These are phyloP conservation scores for Siniperca obscura DNA, from an alignment of 2,797 vertebrate genomes.

Conservation along the genomic window DNA sequence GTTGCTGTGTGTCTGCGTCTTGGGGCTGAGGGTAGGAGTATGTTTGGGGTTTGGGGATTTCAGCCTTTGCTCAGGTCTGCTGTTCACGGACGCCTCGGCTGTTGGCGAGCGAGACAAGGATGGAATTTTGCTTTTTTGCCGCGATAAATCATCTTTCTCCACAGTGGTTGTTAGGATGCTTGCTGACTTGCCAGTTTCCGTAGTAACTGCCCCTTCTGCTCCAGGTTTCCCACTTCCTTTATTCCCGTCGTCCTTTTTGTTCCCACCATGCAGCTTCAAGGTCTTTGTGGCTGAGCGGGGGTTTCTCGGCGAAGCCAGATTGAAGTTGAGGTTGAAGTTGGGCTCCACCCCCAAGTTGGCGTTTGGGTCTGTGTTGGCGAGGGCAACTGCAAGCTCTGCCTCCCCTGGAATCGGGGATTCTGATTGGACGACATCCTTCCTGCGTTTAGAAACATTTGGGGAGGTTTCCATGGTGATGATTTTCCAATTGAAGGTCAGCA, in stretches of 20 bases:
- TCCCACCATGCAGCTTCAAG: constrained; percentile 20
- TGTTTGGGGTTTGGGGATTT: constrained; percentile 48
- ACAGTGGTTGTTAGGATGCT: background rate
- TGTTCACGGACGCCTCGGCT: background rate
- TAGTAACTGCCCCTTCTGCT: background rate
- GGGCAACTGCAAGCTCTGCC: background rate
- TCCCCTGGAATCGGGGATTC: constrained; percentile 13
- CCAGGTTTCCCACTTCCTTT: constrained; percentile 35
- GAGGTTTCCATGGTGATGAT: constrained; percentile 57
- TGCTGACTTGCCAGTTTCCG: constrained; percentile 9
- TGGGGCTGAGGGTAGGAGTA: background rate
- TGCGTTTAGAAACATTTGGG: constrained; percentile 3
- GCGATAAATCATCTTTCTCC: constrained; percentile 26
- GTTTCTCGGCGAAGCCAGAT: constrained; percentile 30
- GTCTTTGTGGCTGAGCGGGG: background rate
- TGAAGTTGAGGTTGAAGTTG: constrained; percentile 72
- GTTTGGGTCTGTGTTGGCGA: constrained; percentile 8
- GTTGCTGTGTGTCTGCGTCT: background rate
- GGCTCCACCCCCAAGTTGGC: constrained; percentile 52
- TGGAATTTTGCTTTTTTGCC: constrained; percentile 52
- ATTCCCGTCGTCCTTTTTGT: constrained; percentile 37
- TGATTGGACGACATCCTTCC: constrained; percentile 22
- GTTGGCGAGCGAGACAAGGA: constrained; percentile 30
- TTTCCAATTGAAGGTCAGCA: background rate
- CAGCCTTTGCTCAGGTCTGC: constrained; percentile 7